Conservation (phyloP, 2,113 vertebrate genomes). For the Noctilio leporinus region DNA sequence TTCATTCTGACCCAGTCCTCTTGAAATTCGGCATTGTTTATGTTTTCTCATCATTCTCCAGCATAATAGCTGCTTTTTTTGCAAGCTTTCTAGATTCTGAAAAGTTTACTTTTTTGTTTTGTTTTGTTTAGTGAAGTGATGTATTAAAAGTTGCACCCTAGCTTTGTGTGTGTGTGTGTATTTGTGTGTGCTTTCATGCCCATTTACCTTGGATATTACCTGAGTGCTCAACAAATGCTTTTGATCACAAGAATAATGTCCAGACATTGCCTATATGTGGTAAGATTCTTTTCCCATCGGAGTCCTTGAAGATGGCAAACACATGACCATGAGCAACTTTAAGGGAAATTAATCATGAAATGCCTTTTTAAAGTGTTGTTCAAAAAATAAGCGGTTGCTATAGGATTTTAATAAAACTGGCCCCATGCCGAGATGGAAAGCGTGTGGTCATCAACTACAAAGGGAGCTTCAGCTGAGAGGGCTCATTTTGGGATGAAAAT, state of each 20-base stretch:
- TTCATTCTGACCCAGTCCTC: background rate
- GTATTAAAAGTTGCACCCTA: background rate
- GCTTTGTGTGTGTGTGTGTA: background rate
- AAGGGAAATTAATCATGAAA: conserved; percentile 49
- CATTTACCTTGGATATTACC: background rate
- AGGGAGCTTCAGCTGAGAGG: conserved; percentile 65
- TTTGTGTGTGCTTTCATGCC: background rate
- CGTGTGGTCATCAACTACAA: conserved; percentile 66
- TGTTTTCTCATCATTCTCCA: background rate
- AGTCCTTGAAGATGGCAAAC: conserved; percentile 16
- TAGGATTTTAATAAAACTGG: conserved; percentile 65
- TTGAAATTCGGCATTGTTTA: background rate
- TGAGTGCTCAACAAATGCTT: background rate
- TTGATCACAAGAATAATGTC: background rate
- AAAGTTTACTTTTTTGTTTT: background rate
- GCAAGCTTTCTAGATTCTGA: background rate
- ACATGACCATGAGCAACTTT: conserved; percentile 32
- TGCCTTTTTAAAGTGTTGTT: conserved; percentile 30
- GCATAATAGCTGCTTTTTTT: background rate
- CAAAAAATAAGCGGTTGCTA: conserved; percentile 63
- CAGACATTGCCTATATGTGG: background rate
- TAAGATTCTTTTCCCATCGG: background rate
- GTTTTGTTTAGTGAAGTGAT: background rate
- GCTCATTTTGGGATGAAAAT: conserved; percentile 63
- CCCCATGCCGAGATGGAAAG: conserved; percentile 54